A percentile compares a stretch with the other conserved stretches of the same genome.
Evolutionary conservation across 23 tunicate species (phyloP).

Genomic region (Pegea sp.): DNA sequence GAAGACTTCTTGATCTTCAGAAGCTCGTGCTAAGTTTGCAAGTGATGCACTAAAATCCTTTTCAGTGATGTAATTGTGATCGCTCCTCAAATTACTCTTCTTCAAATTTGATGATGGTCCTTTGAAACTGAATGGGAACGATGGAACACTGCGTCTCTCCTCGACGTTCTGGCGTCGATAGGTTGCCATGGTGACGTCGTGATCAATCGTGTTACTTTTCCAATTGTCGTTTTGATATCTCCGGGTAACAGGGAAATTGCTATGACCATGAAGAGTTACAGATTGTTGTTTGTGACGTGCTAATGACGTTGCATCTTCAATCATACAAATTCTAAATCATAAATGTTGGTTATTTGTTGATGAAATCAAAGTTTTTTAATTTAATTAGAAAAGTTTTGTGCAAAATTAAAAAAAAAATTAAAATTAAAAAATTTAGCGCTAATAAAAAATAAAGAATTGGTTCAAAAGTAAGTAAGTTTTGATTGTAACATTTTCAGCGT

Average conservation of each 20-base stretch:
- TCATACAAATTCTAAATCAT: slow-evolving; percentile 52
- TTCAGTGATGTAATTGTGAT: slow-evolving; percentile 9
- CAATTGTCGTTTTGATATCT: slow-evolving; percentile 5
- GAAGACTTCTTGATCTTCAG: no score
- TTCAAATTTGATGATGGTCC: background rate
- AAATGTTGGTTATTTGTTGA: no score
- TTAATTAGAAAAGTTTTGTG: no score
- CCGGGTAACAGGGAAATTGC: slow-evolving; percentile 3
- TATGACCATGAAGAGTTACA: slow-evolving; percentile 1
- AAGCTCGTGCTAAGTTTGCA: slow-evolving; percentile 8
- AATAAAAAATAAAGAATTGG: no score
- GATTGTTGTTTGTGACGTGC: background rate
- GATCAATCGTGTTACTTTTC: slow-evolving; percentile 4
- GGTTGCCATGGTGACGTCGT: slow-evolving; percentile 1
- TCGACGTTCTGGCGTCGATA: background rate
- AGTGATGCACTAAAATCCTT: slow-evolving; percentile 15
- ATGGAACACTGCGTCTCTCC: background rate
- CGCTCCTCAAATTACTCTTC: slow-evolving; percentile 3
- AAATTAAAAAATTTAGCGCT: no score
- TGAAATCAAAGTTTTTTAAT: no score
- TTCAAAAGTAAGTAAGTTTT: no score
- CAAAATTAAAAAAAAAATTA: no score
- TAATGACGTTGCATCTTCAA: slow-evolving; percentile 20
- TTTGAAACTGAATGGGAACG: background rate
- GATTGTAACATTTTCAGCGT: no score